Conservation (phyloP, 2,888 invertebrate species). For the Hemistola chrysoprasaria region DNA sequence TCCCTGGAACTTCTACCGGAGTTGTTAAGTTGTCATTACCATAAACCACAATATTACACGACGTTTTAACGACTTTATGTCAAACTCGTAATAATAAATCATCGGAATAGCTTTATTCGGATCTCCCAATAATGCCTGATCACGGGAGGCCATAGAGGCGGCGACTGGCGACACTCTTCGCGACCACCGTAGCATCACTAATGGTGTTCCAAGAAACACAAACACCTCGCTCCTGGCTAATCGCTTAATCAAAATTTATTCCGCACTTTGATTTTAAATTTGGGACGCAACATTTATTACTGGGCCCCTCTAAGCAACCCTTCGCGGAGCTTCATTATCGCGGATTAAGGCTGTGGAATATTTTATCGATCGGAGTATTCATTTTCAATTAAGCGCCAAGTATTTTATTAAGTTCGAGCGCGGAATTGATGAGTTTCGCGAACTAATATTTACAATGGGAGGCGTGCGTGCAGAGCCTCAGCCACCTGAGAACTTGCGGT, state of each 20-base stretch:
- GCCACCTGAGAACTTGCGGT: constrained; percentile 48
- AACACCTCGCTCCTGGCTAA: constrained; percentile 74
- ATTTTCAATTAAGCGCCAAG: constrained; percentile 82
- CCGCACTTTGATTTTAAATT: constrained; percentile 83
- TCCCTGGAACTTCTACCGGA: too few species aligned
- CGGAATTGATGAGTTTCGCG: constrained; percentile 81
- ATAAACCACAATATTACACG: too few species aligned
- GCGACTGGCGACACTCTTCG: constrained; percentile 17
- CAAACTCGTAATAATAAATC: neutral
- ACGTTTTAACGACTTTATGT: too few species aligned
- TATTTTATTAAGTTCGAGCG: constrained; percentile 81
- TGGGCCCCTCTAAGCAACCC: constrained; percentile 75
- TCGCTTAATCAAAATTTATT: constrained; percentile 83
- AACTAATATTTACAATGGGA: constrained; percentile 81
- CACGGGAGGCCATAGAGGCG: neutral
- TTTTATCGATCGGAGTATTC: constrained; percentile 82
- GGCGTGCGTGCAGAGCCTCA: constrained; percentile 55
- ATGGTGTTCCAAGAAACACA: constrained; percentile 64
- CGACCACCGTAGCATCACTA: constrained; percentile 45
- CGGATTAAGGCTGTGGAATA: constrained; percentile 81
- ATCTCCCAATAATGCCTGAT: neutral
- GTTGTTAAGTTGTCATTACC: too few species aligned
- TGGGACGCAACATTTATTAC: constrained; percentile 81
- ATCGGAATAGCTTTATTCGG: neutral
- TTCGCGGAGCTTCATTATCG: constrained; percentile 79